These are phyloP conservation scores for Gonatopus flavifemur DNA, from an alignment of 1,140 invertebrate genomes.

Conservation along the genomic window DNA sequence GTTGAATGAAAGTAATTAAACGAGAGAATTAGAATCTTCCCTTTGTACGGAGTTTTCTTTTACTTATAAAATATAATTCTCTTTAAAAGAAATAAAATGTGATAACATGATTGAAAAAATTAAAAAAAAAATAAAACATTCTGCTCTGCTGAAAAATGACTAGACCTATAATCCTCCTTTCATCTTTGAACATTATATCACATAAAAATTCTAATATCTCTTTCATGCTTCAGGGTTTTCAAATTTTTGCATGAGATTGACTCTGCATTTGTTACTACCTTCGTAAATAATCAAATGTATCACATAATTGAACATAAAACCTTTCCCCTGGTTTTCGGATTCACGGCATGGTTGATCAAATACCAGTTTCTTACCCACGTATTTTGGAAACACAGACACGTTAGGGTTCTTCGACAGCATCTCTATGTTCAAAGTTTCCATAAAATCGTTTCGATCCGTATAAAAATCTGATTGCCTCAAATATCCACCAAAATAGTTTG, in stretches of 20 bases:
- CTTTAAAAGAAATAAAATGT: slow-evolving; percentile 1
- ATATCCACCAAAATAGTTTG: slow-evolving; percentile 21
- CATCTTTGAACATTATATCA: no score
- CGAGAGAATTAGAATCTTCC: no score
- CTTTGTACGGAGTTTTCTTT: no score
- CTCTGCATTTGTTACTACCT: slow-evolving; percentile 6
- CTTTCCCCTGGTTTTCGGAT: neutral
- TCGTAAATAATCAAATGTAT: slow-evolving; percentile 31
- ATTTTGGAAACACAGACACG: neutral
- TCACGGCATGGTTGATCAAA: slow-evolving; percentile 4
- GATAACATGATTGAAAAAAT: neutral
- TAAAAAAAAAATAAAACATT: neutral
- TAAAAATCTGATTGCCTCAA: slow-evolving; percentile 11
- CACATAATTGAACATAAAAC: slow-evolving; percentile 24
- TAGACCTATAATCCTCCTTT: no score
- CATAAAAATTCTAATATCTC: neutral
- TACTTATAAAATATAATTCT: neutral
- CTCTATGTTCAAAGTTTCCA: slow-evolving; percentile 12
- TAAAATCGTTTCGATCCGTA: slow-evolving; percentile 16
- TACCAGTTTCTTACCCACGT: slow-evolving; percentile 16
- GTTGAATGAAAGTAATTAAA: no score
- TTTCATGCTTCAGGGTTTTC: neutral
- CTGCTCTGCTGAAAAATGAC: no score
- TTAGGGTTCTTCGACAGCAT: slow-evolving; percentile 2
- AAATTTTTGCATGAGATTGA: slow-evolving; percentile 12